Percentiles rank a stretch among this genome's conserved stretches.
These are phyloP conservation scores for Argyrosomus regius DNA, from an alignment of 2,797 vertebrate species.

Conservation along the genomic window DNA sequence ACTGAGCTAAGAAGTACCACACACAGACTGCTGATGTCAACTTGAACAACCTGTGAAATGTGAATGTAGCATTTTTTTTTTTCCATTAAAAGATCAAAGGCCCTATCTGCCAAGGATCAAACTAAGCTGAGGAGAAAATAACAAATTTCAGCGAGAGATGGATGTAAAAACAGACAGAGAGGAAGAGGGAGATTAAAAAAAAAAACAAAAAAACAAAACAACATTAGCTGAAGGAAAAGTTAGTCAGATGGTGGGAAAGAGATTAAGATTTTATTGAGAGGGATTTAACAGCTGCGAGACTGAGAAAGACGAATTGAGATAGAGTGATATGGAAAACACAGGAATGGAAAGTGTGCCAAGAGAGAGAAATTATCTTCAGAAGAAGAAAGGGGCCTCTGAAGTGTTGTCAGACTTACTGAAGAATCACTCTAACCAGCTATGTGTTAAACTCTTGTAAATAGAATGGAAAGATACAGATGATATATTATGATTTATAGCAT, in stretches of 20 bases:
- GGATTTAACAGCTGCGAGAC: constrained; percentile 67
- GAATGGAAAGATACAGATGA: constrained; percentile 82
- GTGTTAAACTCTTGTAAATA: constrained; percentile 84
- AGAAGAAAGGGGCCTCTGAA: constrained; percentile 65
- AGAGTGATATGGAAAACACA: constrained; percentile 63
- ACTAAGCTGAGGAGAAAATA: constrained; percentile 69
- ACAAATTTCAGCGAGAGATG: constrained; percentile 53
- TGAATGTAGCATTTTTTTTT: constrained; percentile 87
- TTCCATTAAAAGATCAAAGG: constrained; percentile 79
- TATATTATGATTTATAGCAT: constrained; percentile 86
- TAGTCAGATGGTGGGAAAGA: constrained; percentile 59
- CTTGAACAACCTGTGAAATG: constrained; percentile 93
- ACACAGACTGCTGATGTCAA: constrained; percentile 82
- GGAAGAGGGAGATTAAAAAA: constrained; percentile 47
- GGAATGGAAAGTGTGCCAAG: constrained; percentile 58
- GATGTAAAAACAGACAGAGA: constrained; percentile 67
- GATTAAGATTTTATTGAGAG: constrained; percentile 68
- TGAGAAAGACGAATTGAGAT: constrained; percentile 52
- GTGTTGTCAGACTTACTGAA: constrained; percentile 68
- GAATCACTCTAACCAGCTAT: constrained; percentile 83
- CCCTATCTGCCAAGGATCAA: constrained; percentile 81
- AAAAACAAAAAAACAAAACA: constrained; percentile 39
- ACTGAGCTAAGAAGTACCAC: constrained; percentile 64
- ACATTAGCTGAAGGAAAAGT: constrained; percentile 65
- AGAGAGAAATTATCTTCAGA: constrained; percentile 64